A percentile compares a stretch with the other conserved stretches of the same genome.
These are phyloP conservation scores for Adela reaumurella DNA, from an alignment of 2,888 invertebrate genomes.

Conservation along the genomic window DNA sequence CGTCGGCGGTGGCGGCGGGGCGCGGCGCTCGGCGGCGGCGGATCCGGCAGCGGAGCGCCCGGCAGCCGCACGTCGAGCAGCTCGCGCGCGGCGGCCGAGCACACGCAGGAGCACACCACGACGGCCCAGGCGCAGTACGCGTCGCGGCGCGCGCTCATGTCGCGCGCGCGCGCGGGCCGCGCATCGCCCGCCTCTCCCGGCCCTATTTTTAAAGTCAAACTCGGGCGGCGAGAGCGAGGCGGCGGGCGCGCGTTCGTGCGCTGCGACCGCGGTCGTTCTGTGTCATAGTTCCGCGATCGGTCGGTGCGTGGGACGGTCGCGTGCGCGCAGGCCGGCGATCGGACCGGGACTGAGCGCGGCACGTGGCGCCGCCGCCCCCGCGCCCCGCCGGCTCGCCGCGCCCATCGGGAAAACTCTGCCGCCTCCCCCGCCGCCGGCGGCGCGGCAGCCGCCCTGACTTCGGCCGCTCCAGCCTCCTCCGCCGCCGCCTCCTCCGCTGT, in stretches of 20 bases:
- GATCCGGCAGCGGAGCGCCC: background rate
- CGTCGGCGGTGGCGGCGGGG: constrained; percentile 28
- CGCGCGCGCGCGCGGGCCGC: constrained; percentile 51
- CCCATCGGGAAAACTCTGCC: constrained; percentile 3
- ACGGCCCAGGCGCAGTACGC: constrained; percentile 31
- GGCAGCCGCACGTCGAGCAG: background rate
- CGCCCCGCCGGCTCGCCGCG: constrained; percentile 24
- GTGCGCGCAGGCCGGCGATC: constrained; percentile 34
- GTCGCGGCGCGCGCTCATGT: constrained; percentile 33
- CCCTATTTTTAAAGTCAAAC: constrained; percentile 1
- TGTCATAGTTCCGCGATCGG: background rate
- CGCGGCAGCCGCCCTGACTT: constrained; percentile 1
- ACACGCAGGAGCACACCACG: constrained; percentile 19
- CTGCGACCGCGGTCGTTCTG: constrained; percentile 1
- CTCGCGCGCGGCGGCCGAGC: constrained; percentile 1
- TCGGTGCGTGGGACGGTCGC: background rate
- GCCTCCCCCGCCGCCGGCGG: background rate
- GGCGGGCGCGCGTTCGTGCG: constrained; percentile 1
- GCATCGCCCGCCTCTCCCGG: constrained; percentile 16
- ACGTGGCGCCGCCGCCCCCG: constrained; percentile 7
- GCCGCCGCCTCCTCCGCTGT: background rate
- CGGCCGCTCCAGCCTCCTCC: background rate
- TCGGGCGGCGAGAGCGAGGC: background rate
- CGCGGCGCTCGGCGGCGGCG: constrained; percentile 28
- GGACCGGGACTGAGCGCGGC: constrained; percentile 37